Evolutionary conservation across 2,888 invertebrate species (phyloP).

Genomic region (Ommatoiulus sabulosus): DNA sequence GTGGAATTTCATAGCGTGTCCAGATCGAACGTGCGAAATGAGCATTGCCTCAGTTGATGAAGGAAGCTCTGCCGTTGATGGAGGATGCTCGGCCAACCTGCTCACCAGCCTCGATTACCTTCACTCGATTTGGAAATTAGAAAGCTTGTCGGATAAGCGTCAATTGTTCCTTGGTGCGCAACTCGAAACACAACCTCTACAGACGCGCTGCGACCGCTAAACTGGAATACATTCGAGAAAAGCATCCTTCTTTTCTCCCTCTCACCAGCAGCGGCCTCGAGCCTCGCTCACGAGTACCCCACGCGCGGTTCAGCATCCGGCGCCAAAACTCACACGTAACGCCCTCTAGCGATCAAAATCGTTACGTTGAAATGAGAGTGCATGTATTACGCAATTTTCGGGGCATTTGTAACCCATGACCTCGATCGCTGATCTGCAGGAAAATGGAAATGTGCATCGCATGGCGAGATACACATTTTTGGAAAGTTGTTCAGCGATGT

Average conservation of each 20-base stretch:
- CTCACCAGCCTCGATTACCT: not conserved
- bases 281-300: not conserved
- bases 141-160: not conserved
- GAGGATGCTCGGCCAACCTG: not conserved
- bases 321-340: not conserved
- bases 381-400: not conserved
- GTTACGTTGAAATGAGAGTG: not conserved
- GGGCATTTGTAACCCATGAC: too few species aligned
- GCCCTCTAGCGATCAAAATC: not conserved
- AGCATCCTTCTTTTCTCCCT: conserved; percentile 22
- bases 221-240: not conserved
- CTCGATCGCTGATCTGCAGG: too few species aligned
- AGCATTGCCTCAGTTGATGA: not conserved
- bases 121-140: not conserved
- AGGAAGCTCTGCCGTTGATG: not conserved
- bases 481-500: too few species aligned
- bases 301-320: not conserved
- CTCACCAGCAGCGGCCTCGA: not conserved
- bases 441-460: too few species aligned
- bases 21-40: not conserved
- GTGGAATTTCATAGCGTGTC: not conserved
- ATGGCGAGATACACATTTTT: too few species aligned
- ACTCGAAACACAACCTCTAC: not conserved
- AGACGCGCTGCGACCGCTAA: not conserved
- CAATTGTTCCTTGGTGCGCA: not conserved